A percentile compares a stretch with the other conserved stretches of the same genome.
These are phyloP conservation scores for Ctenoplectra terminalis DNA, from an alignment of 1,140 invertebrate species.

Conservation along the genomic window DNA sequence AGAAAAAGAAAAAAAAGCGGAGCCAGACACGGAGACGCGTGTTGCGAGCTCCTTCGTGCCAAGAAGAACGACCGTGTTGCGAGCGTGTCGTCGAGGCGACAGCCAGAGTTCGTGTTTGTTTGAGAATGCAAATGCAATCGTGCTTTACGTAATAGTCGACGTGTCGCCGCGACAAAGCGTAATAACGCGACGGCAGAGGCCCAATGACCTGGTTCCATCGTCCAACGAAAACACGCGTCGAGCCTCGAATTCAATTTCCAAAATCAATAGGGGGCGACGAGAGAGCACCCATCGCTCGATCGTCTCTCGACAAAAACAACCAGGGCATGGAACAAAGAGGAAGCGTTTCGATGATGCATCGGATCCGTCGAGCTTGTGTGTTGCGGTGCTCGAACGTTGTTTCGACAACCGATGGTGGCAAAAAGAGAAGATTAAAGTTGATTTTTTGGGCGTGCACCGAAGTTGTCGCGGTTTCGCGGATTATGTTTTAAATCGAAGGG, in stretches of 20 bases:
- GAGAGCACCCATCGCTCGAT: neutral
- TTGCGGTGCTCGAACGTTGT: conserved; percentile 5
- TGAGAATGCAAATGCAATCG: conserved; percentile 41
- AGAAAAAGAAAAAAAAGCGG: neutral
- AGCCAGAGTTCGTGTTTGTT: conserved; percentile 5
- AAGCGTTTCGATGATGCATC: neutral
- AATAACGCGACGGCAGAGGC: conserved; percentile 6
- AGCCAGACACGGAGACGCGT: conserved; percentile 23
- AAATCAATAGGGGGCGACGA: conserved; percentile 16
- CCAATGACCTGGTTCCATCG: conserved; percentile 28
- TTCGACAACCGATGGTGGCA: neutral
- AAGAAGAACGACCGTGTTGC: conserved; percentile 18
- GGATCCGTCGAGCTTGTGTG: neutral
- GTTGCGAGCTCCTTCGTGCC: conserved; percentile 5
- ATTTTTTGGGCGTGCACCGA: neutral
- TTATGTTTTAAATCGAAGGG: neutral
- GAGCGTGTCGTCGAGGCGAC: neutral
- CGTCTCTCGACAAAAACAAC: conserved; percentile 1
- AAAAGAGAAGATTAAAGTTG: conserved; percentile 5
- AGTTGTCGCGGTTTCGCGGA: neutral
- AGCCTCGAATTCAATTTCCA: conserved; percentile 14
- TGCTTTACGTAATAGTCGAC: conserved; percentile 31
- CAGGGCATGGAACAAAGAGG: neutral
- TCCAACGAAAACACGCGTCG: neutral
- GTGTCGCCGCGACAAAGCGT: conserved; percentile 6